Conservation (phyloP, 1,140 invertebrate genomes). For the Drosophila saltans region DNA sequence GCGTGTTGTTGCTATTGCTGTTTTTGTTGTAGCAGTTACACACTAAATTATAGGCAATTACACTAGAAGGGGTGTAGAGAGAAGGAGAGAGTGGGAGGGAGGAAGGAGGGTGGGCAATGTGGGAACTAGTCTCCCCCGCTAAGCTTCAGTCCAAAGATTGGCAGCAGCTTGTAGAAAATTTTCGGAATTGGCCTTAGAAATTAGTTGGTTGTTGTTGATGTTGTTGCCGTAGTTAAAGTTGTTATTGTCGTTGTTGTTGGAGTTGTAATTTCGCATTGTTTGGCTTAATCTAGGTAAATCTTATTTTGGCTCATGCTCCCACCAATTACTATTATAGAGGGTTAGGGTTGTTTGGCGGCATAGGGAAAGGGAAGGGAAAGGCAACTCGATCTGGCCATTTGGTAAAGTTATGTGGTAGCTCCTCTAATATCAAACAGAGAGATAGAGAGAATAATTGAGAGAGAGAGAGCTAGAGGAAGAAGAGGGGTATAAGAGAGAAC, state of each 20-base stretch:
- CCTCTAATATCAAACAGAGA: slow-evolving; percentile 49
- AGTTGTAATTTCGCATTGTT: slow-evolving; percentile 80
- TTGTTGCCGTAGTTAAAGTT: slow-evolving; percentile 17
- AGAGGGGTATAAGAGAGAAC: slow-evolving; percentile 48
- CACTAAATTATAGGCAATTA: slow-evolving; percentile 82
- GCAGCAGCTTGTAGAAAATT: slow-evolving; percentile 43
- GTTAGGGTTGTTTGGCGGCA: slow-evolving; percentile 1
- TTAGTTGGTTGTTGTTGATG: slow-evolving; percentile 52
- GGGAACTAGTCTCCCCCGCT: slow-evolving; percentile 40
- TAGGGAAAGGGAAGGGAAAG: slow-evolving; percentile 22
- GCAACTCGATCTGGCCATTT: slow-evolving; percentile 74
- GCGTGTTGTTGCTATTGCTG: slow-evolving; percentile 69
- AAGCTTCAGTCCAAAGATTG: slow-evolving; percentile 48
- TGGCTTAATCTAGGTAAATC: slow-evolving; percentile 78
- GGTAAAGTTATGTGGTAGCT: slow-evolving; percentile 70
- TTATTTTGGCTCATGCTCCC: slow-evolving; percentile 71
- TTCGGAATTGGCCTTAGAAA: slow-evolving; percentile 44
- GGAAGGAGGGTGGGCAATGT: slow-evolving; percentile 35
- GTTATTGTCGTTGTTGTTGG: slow-evolving; percentile 11
- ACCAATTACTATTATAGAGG: slow-evolving; percentile 59
- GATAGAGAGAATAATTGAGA: background rate
- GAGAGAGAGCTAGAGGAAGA: slow-evolving; percentile 24
- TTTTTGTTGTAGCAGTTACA: slow-evolving; percentile 68
- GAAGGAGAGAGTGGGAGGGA: too few species aligned
- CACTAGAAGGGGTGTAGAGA: slow-evolving; percentile 36